Evolutionary conservation across 35 echinoderm and acorn worm species (phyloP), one percentile per base, ranked within the genome.

Genomic region (Heliocidaris erythrogramma): DNA sequence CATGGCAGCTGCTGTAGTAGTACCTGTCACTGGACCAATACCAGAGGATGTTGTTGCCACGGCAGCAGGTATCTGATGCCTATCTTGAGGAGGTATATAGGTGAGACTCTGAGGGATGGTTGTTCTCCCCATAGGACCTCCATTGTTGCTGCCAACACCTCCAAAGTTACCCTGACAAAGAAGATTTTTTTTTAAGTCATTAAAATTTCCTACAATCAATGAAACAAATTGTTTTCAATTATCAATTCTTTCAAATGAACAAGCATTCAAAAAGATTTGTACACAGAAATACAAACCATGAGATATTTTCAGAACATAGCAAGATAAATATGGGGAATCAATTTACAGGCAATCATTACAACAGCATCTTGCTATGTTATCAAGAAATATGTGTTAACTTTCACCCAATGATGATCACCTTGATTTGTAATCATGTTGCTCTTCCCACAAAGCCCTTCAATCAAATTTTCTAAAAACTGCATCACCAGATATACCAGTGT

Each of bases 41-140:
- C 56, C 65, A 47, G 88, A 47, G 47, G 90, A 60, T 61, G 88
- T 59, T n/a, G 21, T 48, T 84, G 48, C 88, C 27, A 78, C 17
- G 47, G 90, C 88, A 85, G 95, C 21, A 48, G 91, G 47, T 90
- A 95, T 65, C 50, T 50, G 94, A 88, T 94, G 85, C 13, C 95
- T n/a, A 21, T 95, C 94, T n/a, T 71, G 94, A 47, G 94, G 94
- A 18, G 94, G 94, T 78, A 96, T 94, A 47, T 93, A 93, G 30
- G 96, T 91, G 10, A 97, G 61, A 53, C 92, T 97, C 86, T 97
- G 96, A 9, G 96, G 94, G 24, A 95, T 48, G 48, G 96, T 48
- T 27, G 94, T 85, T 88, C 96, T 91, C 4, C 96, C 92, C 86
- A 95, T 90, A 7, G 92, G 88, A 48, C 52, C 85, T 21, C 93